Evolutionary conservation across 2,113 vertebrate genomes (phyloP).

Genomic region (Ptyas mucosa): DNA sequence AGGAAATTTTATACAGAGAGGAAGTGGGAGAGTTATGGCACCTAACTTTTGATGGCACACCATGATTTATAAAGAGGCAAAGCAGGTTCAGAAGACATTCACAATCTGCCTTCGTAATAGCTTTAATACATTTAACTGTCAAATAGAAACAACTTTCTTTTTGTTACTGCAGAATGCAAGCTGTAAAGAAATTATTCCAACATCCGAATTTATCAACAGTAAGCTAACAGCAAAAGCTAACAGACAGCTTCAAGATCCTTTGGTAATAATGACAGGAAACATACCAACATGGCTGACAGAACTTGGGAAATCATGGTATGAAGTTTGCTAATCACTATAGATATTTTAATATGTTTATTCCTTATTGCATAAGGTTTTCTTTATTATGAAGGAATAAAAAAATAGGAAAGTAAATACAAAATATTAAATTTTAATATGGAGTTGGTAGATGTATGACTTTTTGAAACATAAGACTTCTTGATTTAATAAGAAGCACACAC

Average conservation of each 20-base stretch:
- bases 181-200: constrained; percentile 96
- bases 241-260: constrained; percentile 95
- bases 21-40: not conserved
- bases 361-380: fast-evolving
- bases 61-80: not conserved
- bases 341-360: not conserved
- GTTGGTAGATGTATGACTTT: not conserved
- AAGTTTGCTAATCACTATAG: not conserved
- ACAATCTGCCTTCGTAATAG: not conserved
- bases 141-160: constrained; percentile 17
- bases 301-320: constrained; percentile 96
- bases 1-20: not conserved
- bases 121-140: constrained; percentile 3
- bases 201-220: constrained; percentile 95
- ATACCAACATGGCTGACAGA: constrained; percentile 98
- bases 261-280: constrained; percentile 99
- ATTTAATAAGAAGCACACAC: not conserved
- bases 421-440: not conserved
- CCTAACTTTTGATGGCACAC: not conserved
- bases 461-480: not conserved
- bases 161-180: constrained; percentile 82
- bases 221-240: constrained; percentile 99
- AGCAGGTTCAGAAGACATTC: not conserved
- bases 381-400: not conserved
- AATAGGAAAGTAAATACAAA: not conserved